Percentiles rank a stretch among this genome's conserved stretches.
These are phyloP conservation scores for Limenitis camilla DNA, from an alignment of 2,888 invertebrate species.

Conservation along the genomic window DNA sequence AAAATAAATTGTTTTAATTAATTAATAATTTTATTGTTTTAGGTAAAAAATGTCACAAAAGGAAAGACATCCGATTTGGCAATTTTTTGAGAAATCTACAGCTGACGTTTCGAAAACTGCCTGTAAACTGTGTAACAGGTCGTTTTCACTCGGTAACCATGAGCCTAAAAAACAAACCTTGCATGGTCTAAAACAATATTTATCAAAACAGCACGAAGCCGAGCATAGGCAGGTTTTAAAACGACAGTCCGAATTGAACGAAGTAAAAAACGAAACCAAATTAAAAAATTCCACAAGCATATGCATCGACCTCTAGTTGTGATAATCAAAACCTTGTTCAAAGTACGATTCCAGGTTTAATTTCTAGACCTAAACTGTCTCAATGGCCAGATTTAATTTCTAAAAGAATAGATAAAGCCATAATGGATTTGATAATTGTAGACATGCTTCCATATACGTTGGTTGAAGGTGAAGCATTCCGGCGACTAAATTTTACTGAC, in stretches of 20 bases:
- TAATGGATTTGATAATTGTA: constrained; percentile 24
- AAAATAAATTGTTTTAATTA: too few species aligned
- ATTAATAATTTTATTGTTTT: neutral
- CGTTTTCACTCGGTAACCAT: neutral
- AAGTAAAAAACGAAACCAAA: neutral
- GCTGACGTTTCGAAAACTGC: neutral
- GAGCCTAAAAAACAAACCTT: neutral
- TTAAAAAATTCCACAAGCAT: neutral
- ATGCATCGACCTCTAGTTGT: neutral
- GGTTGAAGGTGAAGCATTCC: constrained; percentile 29
- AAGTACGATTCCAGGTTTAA: constrained; percentile 21
- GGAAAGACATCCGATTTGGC: neutral
- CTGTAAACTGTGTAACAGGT: neutral
- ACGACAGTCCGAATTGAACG: neutral
- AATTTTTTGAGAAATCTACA: neutral
- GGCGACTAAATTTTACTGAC: constrained; percentile 25
- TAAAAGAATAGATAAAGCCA: constrained; percentile 29
- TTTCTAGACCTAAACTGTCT: constrained; percentile 14
- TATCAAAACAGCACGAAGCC: neutral
- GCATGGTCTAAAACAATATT: neutral
- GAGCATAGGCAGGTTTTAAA: neutral
- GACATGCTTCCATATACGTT: constrained; percentile 33
- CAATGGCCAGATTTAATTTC: constrained; percentile 25
- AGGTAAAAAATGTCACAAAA: neutral
- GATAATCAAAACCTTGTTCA: constrained; percentile 18